Evolutionary conservation across 2,113 vertebrate species (phyloP).

Genomic region (Centrocercus urophasianus): DNA sequence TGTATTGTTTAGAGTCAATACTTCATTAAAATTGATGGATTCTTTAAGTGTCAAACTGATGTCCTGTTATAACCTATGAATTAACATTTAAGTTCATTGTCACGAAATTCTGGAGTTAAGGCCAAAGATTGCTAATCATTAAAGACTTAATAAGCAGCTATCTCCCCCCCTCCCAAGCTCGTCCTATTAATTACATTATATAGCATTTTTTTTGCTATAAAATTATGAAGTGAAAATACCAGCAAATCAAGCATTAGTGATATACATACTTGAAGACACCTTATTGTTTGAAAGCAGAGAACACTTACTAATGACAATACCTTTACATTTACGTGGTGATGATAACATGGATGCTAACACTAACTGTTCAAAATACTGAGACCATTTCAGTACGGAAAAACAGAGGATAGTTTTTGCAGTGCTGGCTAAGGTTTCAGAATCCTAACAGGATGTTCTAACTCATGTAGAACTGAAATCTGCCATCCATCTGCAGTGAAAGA

Average conservation of each 20-base stretch:
- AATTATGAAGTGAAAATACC: background rate
- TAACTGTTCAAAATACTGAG: background rate
- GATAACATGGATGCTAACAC: background rate
- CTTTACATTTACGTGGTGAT: background rate
- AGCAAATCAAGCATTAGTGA: background rate
- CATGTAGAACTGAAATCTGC: background rate
- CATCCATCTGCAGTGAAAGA: background rate
- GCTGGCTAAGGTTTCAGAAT: background rate
- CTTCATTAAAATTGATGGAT: constrained; percentile 12
- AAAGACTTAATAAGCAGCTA: background rate
- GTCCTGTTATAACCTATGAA: background rate
- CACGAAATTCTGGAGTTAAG: background rate
- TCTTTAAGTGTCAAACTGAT: background rate
- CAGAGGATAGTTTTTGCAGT: background rate
- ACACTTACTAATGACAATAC: background rate
- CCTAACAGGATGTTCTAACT: background rate
- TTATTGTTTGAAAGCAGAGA: background rate
- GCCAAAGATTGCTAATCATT: background rate
- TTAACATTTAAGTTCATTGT: background rate
- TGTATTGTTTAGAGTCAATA: background rate
- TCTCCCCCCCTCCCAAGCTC: fast-evolving
- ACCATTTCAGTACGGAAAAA: background rate
- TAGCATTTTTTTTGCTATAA: background rate
- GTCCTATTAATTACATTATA: background rate
- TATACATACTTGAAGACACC: background rate